Conservation (phyloP, 2,888 invertebrate species). For the Brachylomia viminalis region DNA sequence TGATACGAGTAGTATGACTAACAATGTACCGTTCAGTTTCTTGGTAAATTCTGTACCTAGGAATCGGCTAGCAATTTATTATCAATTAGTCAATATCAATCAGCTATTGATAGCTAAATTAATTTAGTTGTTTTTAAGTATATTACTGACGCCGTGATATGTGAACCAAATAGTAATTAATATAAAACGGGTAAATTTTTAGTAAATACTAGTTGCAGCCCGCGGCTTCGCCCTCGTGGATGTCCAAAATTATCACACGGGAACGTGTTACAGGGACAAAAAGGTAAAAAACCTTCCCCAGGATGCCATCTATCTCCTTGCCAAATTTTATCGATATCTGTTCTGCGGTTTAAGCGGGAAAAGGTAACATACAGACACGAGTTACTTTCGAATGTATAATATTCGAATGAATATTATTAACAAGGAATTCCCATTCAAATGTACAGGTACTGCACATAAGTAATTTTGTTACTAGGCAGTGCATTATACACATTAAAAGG, state of each 20-base stretch:
- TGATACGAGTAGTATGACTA: constrained; percentile 58
- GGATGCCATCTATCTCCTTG: no score
- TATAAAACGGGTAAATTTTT: constrained; percentile 2
- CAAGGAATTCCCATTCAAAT: constrained; percentile 10
- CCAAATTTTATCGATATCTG: no score
- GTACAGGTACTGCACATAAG: not conserved
- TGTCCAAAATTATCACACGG: no score
- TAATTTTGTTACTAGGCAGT: not conserved
- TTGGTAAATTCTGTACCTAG: constrained; percentile 33
- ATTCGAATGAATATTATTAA: not conserved
- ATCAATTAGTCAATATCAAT: no score
- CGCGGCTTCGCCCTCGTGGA: no score
- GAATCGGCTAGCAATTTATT: constrained; percentile 52
- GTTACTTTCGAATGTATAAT: no score
- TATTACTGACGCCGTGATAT: constrained; percentile 14
- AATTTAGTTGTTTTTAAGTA: constrained; percentile 17
- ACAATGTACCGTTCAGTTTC: constrained; percentile 36
- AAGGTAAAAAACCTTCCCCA: no score
- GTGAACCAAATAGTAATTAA: constrained; percentile 4
- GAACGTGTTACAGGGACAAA: no score
- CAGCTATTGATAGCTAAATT: constrained; percentile 38
- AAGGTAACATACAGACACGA: no score
- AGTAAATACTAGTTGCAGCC: not conserved
- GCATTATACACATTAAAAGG: not conserved
- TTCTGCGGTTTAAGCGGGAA: no score